Base-by-base conservation (phyloP, 1,140 invertebrate species). In the Drosophila grimshawi region DNA sequence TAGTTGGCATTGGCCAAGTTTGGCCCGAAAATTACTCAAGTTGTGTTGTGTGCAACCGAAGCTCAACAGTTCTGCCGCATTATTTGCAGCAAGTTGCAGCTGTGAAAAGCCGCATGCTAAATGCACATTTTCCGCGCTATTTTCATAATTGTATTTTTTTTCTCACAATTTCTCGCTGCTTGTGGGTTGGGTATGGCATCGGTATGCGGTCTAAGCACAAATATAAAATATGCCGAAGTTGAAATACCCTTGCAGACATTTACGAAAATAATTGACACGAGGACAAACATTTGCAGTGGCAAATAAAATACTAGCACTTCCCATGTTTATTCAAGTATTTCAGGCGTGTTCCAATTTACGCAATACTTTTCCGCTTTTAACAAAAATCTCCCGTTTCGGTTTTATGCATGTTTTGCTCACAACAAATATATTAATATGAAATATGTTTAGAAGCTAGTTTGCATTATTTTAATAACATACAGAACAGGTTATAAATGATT, bases 101-200 rank as follows among this genome's bases (percentile, higher is more conserved):
- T 71, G 78, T 61, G 33, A 39, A 57, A 65, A 39, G 35, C 75
- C 74, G 62, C 82, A 72, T 72, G 65, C 41, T 70, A 63, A 69
- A 76, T 88, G 64, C 46, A 27, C 49, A 61, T 82, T 76, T 66
- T 59, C 45, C 60, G 66, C 46, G 80, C 73, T 73, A 77, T 89
- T 83, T 80, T 86, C 85, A 83, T 89, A 89, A 86, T 88, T 83
- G 76, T 74, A 86, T 86, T 86, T 88, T 81, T 86, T 86, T 88
- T 81, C 80, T 46, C 46, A 39, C 49, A 56, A 56, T 65, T 57
- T 51, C 29, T 48, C 3, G 33, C 32, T 65, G 55, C 52, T 69
- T 53, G 41, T 33, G 46, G 11, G 48, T 41, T 37, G 37, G 51
- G 55, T 52, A 77, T 66, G 43, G 62, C 52, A 73, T 78, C 66